These are phyloP conservation scores for Laticauda colubrina DNA, from an alignment of 2,113 vertebrate genomes.

Conservation along the genomic window DNA sequence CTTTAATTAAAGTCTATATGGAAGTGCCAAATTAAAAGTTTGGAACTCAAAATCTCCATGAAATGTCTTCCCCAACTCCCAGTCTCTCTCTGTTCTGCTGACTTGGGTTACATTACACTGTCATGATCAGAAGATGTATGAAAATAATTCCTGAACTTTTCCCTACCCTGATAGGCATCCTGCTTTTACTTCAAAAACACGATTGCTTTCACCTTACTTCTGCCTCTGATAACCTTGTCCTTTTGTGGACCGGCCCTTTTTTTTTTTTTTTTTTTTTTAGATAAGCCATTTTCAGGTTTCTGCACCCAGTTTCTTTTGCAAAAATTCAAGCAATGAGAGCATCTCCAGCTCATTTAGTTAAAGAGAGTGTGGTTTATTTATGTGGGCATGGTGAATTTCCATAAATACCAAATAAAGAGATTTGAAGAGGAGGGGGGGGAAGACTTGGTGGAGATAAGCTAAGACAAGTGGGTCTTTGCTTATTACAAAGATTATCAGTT, in stretches of 20 bases:
- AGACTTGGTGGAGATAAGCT: not conserved
- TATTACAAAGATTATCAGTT: not conserved
- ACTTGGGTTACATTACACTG: constrained; percentile 42
- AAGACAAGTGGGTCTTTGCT: not conserved
- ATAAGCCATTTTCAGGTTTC: constrained; percentile 17
- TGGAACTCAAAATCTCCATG: constrained; percentile 57
- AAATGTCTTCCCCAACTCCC: constrained; percentile 51
- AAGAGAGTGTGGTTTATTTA: not conserved
- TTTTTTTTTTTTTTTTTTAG: constrained; percentile 44
- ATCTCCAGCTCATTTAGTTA: not conserved
- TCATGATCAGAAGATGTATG: constrained; percentile 77
- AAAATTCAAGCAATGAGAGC: not conserved
- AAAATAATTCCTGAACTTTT: constrained; percentile 74
- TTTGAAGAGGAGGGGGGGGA: not conserved
- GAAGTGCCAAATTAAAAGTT: constrained; percentile 28
- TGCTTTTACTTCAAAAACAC: constrained; percentile 80
- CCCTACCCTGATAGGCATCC: constrained; percentile 84
- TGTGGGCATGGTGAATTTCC: not conserved
- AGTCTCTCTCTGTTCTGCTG: constrained; percentile 48
- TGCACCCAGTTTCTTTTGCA: not conserved
- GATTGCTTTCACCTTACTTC: constrained; percentile 75
- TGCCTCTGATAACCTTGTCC: constrained; percentile 81
- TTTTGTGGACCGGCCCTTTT: constrained; percentile 33
- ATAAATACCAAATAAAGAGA: constrained; percentile 40
- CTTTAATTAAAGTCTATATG: not conserved